Evolutionary conservation across 2,113 vertebrate species (phyloP), one percentile per base, ranked within the genome.

Genomic region (Benitochromis conjunctus): DNA sequence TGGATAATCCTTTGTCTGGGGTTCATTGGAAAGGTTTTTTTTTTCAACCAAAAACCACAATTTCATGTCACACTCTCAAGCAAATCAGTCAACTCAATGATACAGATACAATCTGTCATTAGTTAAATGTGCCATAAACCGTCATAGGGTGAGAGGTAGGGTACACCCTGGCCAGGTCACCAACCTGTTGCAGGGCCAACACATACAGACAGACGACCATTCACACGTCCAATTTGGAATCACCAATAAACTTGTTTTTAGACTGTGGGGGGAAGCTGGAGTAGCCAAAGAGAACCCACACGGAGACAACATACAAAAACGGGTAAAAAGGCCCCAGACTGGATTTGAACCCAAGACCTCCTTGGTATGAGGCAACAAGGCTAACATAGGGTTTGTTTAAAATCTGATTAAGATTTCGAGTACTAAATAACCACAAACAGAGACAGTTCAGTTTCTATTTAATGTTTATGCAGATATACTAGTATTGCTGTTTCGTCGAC

Each of bases 91-190:
- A 69, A 24, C n/a, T 26, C 38, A 69, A 4, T 9, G n/a, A 43
- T n/a, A 43, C n/a, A 18, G 5, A 71, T 46, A 9, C 64, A 26
- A 46, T 16, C 13, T 26, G 38, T 9, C 64, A 24, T 43, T n/a
- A 16, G 36, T 26, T 16, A 26, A 46, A 71, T 71, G 21, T 43
- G n/a, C n/a, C n/a, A 16, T 19, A 19, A 64, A 6, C 60, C 7
- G 60, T 64, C 34, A 13, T 3, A 5, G 60, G 34, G 19, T 38
- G 19, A 38, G 60, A 36, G 34, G 38, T 64, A 13, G 2, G 10
- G 19, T 38, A 13, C 34, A 0, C 34, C 6, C 34, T 38, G 34
- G 34, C 0, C 60, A 0, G 60, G 19, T 38, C 34, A 38, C 34
- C 34, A 64, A 38, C 34, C 34, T 64, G 31, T 38, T 64, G 60